Conservation (phyloP, 2,113 vertebrate genomes). For the Xenopus borealis region DNA sequence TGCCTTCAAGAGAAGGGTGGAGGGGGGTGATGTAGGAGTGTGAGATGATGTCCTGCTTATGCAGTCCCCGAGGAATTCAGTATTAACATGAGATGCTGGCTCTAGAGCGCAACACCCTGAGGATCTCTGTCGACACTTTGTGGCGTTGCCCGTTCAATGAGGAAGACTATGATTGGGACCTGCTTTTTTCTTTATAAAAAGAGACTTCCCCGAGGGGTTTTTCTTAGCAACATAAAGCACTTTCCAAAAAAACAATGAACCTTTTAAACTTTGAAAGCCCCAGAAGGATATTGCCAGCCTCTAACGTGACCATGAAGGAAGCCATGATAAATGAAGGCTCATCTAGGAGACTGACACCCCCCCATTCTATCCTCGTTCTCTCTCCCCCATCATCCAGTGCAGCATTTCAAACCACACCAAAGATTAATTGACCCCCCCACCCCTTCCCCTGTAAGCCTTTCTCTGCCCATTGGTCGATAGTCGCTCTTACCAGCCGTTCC, state of each 20-base stretch:
- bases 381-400: slow-evolving; percentile 7
- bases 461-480: no score
- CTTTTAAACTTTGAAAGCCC: slow-evolving; percentile 1
- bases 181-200: no score
- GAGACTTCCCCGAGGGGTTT: slow-evolving; percentile 1
- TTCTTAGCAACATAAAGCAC: slow-evolving; percentile 25
- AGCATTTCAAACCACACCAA: slow-evolving; percentile 41
- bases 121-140: neutral
- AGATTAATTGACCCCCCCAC: neutral
- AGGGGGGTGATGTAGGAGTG: slow-evolving; percentile 36
- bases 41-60: slow-evolving; percentile 5
- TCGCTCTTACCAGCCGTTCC: no score
- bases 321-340: no score
- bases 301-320: no score
- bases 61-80: neutral
- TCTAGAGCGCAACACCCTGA: neutral
- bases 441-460: no score
- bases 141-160: neutral
- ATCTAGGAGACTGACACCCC: neutral
- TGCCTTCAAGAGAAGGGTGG: slow-evolving; percentile 61
- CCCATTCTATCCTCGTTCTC: neutral
- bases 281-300: no score
- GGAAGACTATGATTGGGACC: no score
- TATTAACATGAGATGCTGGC: slow-evolving; percentile 22
- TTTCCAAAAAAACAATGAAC: slow-evolving; percentile 18